Conservation (phyloP, 1,140 invertebrate genomes). For the Tetramorium parvispinum region DNA sequence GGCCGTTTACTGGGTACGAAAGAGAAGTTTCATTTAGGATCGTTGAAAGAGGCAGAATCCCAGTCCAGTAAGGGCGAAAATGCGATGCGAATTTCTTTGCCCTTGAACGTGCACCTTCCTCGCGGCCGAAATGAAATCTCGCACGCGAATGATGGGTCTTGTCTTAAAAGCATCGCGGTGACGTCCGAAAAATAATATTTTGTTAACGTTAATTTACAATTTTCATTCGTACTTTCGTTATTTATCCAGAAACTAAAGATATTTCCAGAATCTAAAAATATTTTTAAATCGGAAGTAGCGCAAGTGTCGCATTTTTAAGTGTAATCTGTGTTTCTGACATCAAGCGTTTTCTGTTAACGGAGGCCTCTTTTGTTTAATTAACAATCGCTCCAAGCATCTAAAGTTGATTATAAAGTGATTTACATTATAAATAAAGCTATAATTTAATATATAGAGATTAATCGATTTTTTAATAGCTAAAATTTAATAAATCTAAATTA, state of each 20-base stretch:
- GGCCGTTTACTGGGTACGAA: conserved; percentile 84
- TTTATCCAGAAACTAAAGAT: neutral
- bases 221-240: neutral
- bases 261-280: neutral
- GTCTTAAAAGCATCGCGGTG: neutral
- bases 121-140: conserved; percentile 12
- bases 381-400: neutral
- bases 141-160: neutral
- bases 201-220: neutral
- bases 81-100: neutral
- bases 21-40: neutral
- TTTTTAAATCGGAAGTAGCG: neutral
- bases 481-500: conserved; percentile 14
- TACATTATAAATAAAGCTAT: neutral
- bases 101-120: conserved; percentile 31
- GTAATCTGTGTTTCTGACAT: neutral
- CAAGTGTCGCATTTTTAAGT: neutral
- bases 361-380: neutral
- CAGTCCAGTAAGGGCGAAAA: neutral
- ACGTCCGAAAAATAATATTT: neutral
- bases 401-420: neutral
- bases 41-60: neutral
- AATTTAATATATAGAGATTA: neutral
- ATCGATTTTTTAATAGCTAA: neutral
- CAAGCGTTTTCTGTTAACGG: neutral